phyloP scores from a whole-genome alignment of 2,113 vertebrate genomes.

The Tetraodon nigroviridis region DNA sequence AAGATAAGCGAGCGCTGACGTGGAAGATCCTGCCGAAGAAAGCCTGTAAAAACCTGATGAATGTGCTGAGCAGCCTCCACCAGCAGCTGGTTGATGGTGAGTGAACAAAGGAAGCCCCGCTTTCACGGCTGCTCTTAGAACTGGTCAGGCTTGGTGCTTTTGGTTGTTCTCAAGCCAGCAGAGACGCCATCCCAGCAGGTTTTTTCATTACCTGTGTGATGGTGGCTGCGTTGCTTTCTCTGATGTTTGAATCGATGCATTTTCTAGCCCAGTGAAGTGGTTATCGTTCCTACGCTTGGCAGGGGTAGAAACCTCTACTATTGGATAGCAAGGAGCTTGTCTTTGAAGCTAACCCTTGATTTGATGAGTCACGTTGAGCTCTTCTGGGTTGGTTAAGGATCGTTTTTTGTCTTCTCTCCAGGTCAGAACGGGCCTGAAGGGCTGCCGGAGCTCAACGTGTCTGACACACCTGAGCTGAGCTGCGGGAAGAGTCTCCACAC shows the following conservation, averaged over 20 bases:
- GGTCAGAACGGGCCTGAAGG: conserved; percentile 88
- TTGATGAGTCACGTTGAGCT: too few relatives aligned
- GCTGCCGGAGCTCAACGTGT: conserved; percentile 86
- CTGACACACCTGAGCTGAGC: conserved; percentile 84
- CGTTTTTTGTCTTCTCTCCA: conserved; percentile 39
- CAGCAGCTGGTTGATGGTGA: conserved; percentile 90
- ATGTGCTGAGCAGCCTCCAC: conserved; percentile 85
- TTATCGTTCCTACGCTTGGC: conserved; percentile 29
- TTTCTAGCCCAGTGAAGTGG: conserved; percentile 44
- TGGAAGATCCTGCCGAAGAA: conserved; percentile 99
- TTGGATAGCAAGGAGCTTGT: too few relatives aligned
- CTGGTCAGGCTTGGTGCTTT: neutral
- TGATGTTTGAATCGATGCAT: conserved; percentile 34
- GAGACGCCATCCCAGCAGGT: conserved; percentile 32
- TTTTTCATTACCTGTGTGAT: conserved; percentile 17
- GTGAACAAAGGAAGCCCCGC: too few relatives aligned
- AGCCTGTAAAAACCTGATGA: conserved; percentile 96
- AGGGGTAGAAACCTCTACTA: neutral
- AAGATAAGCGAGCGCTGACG: conserved; percentile 87
- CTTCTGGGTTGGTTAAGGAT: neutral
- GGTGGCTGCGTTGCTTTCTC: conserved; percentile 8
- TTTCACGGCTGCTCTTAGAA: too few relatives aligned
- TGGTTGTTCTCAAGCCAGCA: conserved; percentile 7
- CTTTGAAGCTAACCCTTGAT: too few relatives aligned
- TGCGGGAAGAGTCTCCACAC: conserved; percentile 83